Conservation (phyloP, 2,113 vertebrate species). For the Silurus asotus region DNA sequence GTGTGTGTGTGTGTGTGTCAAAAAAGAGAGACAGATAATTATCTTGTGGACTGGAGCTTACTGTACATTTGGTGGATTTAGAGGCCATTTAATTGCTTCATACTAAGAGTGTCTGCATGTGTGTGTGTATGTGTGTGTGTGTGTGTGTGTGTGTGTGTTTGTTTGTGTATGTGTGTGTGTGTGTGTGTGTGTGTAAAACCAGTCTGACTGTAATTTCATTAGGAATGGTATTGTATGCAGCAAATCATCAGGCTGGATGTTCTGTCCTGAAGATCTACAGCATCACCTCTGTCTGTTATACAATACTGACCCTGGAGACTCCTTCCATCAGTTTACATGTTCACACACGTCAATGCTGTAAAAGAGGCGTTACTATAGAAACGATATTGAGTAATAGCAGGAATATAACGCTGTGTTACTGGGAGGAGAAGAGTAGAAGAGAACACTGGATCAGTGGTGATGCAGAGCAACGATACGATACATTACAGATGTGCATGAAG, state of each 20-base stretch:
- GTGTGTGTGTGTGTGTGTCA: neutral
- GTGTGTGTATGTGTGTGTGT: neutral
- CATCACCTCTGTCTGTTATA: neutral
- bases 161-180: slow-evolving; percentile 15
- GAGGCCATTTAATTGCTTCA: slow-evolving; percentile 35
- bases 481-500: no score
- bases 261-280: no score
- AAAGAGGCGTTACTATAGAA: no score
- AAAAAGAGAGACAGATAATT: neutral
- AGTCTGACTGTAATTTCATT: neutral
- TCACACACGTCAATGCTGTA: no score
- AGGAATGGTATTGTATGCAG: no score
- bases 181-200: neutral
- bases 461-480: no score
- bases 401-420: no score
- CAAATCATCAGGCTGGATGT: no score
- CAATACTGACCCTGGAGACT: neutral
- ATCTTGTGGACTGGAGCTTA: neutral
- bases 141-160: slow-evolving; percentile 4
- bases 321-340: neutral
- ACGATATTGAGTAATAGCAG: no score
- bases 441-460: no score
- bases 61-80: slow-evolving; percentile 36
- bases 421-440: no score
- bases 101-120: neutral